phyloP scores from a whole-genome alignment of 2,113 vertebrate species.

The Brienomyrus brachyistius region DNA sequence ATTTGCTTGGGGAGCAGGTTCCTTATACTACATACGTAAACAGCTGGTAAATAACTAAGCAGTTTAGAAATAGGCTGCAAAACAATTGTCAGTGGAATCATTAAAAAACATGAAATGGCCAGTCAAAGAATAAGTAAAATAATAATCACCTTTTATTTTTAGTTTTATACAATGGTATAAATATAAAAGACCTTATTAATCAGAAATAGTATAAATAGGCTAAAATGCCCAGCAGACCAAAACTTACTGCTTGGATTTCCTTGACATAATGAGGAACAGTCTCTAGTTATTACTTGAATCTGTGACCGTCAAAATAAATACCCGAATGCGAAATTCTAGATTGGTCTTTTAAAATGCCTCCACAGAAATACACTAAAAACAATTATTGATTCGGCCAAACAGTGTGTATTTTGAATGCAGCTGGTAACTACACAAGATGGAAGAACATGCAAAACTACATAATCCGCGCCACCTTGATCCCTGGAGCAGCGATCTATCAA shows the following conservation, averaged over 20 bases:
- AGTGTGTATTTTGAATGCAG: not conserved
- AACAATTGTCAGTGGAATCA: not conserved
- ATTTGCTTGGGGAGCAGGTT: not conserved
- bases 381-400: not conserved
- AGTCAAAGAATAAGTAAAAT: not conserved
- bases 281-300: not conserved
- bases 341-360: not conserved
- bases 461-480: not conserved
- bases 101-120: not conserved
- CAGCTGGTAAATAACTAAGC: not conserved
- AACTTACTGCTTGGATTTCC: not conserved
- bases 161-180: not conserved
- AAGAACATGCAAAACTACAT: not conserved
- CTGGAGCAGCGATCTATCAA: not conserved
- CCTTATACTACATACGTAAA: not conserved
- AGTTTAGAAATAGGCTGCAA: not conserved
- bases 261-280: not conserved
- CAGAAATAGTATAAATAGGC: not conserved
- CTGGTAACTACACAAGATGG: not conserved
- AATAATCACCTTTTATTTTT: not conserved
- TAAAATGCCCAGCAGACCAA: not conserved
- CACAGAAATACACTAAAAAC: not conserved
- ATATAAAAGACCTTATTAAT: not conserved
- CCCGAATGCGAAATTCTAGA: not conserved
- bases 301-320: not conserved